These are phyloP conservation scores for Lagorchestes hirsutus DNA, from an alignment of 2,797 vertebrate genomes.

Conservation along the genomic window DNA sequence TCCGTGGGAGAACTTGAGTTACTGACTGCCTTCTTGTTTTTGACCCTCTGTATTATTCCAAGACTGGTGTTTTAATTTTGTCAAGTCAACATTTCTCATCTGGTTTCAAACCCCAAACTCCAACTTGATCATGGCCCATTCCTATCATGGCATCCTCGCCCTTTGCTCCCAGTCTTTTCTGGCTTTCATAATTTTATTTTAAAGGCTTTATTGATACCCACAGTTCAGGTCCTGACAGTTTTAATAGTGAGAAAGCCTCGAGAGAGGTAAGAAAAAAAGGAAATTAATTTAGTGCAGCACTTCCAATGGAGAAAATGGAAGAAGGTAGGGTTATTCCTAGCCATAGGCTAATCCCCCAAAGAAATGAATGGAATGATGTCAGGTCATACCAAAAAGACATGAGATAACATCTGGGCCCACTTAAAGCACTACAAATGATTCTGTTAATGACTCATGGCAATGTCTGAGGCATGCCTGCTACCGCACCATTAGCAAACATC, in stretches of 20 bases:
- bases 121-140: background rate
- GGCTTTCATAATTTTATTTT: background rate
- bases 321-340: background rate
- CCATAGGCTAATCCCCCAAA: background rate
- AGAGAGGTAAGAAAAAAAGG: background rate
- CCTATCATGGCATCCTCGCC: background rate
- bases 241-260: background rate
- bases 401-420: background rate
- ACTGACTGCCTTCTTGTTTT: background rate
- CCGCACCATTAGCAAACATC: background rate
- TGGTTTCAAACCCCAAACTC: background rate
- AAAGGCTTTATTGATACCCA: background rate
- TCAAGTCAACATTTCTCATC: background rate
- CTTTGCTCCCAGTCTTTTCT: background rate
- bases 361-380: background rate
- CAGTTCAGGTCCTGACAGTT: background rate
- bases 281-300: background rate
- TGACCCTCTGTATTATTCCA: background rate
- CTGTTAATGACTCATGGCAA: background rate
- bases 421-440: background rate
- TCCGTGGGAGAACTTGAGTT: background rate
- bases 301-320: background rate
- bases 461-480: background rate
- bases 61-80: background rate
- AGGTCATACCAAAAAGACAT: background rate